These are phyloP conservation scores for Scomber scombrus DNA, from an alignment of 2,113 vertebrate species.

Conservation along the genomic window DNA sequence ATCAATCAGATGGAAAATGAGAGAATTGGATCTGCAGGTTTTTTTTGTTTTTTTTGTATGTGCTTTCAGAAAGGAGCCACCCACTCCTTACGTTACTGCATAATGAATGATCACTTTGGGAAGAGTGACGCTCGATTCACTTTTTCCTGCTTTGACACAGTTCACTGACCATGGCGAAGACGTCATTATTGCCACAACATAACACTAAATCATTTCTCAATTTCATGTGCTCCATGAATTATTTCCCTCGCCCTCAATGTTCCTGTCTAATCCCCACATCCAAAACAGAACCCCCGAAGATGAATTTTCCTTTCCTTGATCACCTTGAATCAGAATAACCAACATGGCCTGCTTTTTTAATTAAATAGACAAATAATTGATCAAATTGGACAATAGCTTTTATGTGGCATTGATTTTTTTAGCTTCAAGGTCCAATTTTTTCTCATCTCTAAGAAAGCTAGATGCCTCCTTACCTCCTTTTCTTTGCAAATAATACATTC, in stretches of 20 bases:
- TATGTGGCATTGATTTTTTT: background rate
- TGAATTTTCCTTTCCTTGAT: background rate
- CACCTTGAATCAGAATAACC: background rate
- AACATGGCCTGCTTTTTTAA: too few relatives aligned
- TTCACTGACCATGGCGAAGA: constrained; percentile 39
- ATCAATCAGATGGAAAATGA: constrained; percentile 28
- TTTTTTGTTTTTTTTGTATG: background rate
- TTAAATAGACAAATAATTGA: too few relatives aligned
- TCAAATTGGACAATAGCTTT: background rate
- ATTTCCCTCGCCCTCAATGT: background rate
- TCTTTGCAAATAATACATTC: constrained; percentile 11
- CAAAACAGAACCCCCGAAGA: background rate
- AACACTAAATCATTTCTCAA: background rate
- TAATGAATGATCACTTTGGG: constrained; percentile 64
- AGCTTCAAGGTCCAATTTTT: background rate
- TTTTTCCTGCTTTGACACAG: constrained; percentile 43
- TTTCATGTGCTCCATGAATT: background rate
- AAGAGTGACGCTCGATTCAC: constrained; percentile 44
- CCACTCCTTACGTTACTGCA: constrained; percentile 44
- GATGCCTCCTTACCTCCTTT: background rate
- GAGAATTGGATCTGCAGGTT: constrained; percentile 25
- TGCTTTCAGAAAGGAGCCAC: constrained; percentile 15
- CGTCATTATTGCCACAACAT: constrained; percentile 3
- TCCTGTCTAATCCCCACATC: background rate
- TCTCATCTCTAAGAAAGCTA: background rate